These are phyloP conservation scores for Pristis pectinata DNA, from an alignment of 2,797 vertebrate species.

Conservation along the genomic window DNA sequence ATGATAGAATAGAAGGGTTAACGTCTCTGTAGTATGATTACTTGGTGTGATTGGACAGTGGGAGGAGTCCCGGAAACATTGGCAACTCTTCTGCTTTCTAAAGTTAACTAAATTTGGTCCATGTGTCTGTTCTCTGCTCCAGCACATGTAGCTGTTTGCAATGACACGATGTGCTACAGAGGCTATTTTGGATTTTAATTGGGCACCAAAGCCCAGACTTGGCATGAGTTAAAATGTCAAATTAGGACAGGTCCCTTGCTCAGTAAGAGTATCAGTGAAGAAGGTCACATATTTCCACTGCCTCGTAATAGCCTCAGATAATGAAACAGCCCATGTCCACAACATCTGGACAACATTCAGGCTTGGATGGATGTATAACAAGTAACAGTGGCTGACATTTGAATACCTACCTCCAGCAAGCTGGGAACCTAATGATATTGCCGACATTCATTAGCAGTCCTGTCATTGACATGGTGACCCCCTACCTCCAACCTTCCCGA, in stretches of 20 bases:
- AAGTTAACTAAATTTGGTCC: not conserved
- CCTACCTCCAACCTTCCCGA: too few species aligned
- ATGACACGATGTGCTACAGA: not conserved
- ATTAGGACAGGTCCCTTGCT: not conserved
- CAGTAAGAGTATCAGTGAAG: not conserved
- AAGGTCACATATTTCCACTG: not conserved
- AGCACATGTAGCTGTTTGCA: not conserved
- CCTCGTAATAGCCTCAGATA: not conserved
- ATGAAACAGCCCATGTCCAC: not conserved
- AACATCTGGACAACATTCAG: not conserved
- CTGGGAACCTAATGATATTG: not conserved
- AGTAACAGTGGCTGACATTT: not conserved
- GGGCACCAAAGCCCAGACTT: not conserved
- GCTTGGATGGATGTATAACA: too few species aligned
- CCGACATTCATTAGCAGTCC: not conserved
- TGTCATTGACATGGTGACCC: not conserved
- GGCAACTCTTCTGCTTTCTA: not conserved
- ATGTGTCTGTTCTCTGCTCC: not conserved
- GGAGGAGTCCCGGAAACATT: not conserved
- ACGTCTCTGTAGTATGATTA: too few species aligned
- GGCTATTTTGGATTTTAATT: not conserved
- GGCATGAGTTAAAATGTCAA: constrained; percentile 16
- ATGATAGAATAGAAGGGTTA: too few species aligned
- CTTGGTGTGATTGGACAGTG: too few species aligned
- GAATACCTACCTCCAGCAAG: too few species aligned